Evolutionary conservation across 2,888 invertebrate genomes (phyloP).

Genomic region (Drosophila macrospina): DNA sequence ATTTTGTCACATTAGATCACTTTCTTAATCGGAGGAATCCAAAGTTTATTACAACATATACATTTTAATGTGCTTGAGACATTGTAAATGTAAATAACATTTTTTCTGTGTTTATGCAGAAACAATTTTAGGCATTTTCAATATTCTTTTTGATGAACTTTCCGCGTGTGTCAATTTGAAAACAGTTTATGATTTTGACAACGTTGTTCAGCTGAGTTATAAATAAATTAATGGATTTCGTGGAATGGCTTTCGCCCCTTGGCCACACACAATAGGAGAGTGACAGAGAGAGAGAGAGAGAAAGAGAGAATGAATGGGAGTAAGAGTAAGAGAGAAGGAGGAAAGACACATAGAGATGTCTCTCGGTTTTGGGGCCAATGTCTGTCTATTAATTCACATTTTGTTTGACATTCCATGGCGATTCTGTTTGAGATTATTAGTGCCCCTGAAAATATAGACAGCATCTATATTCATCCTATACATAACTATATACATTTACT

Average conservation of each 20-base stretch:
- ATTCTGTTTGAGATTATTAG: conserved; percentile 38
- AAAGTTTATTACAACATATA: no score
- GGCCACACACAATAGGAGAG: not conserved
- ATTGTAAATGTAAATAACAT: not conserved
- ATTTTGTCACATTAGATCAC: not conserved
- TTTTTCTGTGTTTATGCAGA: not conserved
- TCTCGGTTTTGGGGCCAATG: conserved; percentile 41
- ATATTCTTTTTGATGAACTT: conserved; percentile 37
- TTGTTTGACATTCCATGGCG: conserved; percentile 70
- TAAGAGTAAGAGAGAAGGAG: not conserved
- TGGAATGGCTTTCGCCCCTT: conserved; percentile 19
- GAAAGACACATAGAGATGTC: conserved; percentile 39
- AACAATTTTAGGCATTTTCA: conserved; percentile 1
- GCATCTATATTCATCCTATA: conserved; percentile 22
- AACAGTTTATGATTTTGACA: conserved; percentile 53
- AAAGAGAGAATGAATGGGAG: not conserved
- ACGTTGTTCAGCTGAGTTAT: conserved; percentile 44
- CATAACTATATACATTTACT: conserved; percentile 8
- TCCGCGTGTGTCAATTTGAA: conserved; percentile 36
- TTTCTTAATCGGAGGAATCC: no score
- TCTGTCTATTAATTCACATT: conserved; percentile 57
- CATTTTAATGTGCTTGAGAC: not conserved
- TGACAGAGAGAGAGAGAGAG: conserved; percentile 6
- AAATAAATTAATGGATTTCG: conserved; percentile 65
- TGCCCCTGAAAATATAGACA: conserved; percentile 54